Base-by-base conservation (phyloP, 2,888 invertebrate genomes). In the Desoria tigrina region DNA sequence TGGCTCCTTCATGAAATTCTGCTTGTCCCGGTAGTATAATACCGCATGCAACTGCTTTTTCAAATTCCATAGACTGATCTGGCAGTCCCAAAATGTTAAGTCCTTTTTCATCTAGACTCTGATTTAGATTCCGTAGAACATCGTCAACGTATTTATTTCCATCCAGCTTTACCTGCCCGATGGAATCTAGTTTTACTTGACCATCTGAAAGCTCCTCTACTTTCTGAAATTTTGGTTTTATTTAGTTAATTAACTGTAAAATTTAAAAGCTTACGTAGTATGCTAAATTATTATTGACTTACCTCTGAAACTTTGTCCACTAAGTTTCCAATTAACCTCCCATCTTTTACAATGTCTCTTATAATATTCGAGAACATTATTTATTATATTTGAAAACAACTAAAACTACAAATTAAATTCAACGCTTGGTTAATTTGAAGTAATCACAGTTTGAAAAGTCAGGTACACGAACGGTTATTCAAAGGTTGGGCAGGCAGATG, bases 31-130 rank as follows among this genome's bases (percentile, higher is more conserved):
- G 51, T 4, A 51, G 26, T 21, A 51, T 21, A 23, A 51, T 51
- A 21, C 51, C 51, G 16, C 51, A 51, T 7, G 51, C 51, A 2
- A 51, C 26, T 23, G 51, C 24, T 23, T 51, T 51, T 51, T 51
- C 51, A 16, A 51, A 51, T 23, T 51, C 51, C 4, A 51, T 23
- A 6, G 51, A 51, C 26, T 51, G 24, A 9, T 9, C 9, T 4
- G 51, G 51, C 7, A 51, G 26, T 16, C 24, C 26, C 18, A 51
- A 26, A 24, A 23, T 3, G 21, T 18, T 26, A 3, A 51, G 26
- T 7, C 24, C 24, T 7, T 51, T 26, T 16, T 51, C 24, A 6
- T 51, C 24, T 9, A 51, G 16, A 24, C 6, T 7, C 6, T 21
- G 18, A 23, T 51, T 51, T 24, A 51, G 24, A 16, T 51, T 51